Evolutionary conservation across 2,888 invertebrate genomes (phyloP).

Genomic region (Leptinotarsa tumamoca): DNA sequence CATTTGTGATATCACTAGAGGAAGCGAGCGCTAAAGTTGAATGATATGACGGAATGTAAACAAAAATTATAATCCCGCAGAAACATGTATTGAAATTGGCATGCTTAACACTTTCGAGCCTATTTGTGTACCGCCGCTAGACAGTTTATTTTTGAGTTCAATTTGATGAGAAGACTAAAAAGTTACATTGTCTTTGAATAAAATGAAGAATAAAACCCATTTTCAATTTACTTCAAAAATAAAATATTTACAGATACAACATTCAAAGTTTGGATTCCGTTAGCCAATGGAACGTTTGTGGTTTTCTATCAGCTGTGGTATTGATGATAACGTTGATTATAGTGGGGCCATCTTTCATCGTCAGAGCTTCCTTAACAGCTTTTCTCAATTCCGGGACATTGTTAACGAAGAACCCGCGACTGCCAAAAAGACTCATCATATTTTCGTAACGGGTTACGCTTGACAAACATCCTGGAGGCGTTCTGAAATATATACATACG

Average conservation of each 20-base stretch:
- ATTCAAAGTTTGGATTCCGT: slow-evolving; percentile 89
- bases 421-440: slow-evolving; percentile 89
- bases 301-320: slow-evolving; percentile 89
- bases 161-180: too few relatives aligned
- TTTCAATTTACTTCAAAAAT: too few relatives aligned
- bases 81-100: not conserved
- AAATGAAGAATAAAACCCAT: too few relatives aligned
- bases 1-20: too few relatives aligned
- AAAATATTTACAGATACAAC: too few relatives aligned
- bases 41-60: too few relatives aligned
- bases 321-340: slow-evolving; percentile 93
- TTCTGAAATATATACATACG: slow-evolving; percentile 68
- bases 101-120: too few relatives aligned
- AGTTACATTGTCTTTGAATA: too few relatives aligned
- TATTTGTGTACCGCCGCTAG: too few relatives aligned
- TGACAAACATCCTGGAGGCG: slow-evolving; percentile 85
- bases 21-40: too few relatives aligned
- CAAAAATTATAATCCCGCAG: not conserved
- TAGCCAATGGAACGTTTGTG: slow-evolving; percentile 91
- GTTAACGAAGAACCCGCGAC: slow-evolving; percentile 82
- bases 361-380: slow-evolving; percentile 77
- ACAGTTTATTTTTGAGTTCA: too few relatives aligned
- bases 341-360: slow-evolving; percentile 80
- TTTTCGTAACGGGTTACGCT: slow-evolving; percentile 88
- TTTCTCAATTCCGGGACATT: slow-evolving; percentile 81